Conservation (phyloP, 2,113 vertebrate genomes). For the Odontophorus gujanensis region DNA sequence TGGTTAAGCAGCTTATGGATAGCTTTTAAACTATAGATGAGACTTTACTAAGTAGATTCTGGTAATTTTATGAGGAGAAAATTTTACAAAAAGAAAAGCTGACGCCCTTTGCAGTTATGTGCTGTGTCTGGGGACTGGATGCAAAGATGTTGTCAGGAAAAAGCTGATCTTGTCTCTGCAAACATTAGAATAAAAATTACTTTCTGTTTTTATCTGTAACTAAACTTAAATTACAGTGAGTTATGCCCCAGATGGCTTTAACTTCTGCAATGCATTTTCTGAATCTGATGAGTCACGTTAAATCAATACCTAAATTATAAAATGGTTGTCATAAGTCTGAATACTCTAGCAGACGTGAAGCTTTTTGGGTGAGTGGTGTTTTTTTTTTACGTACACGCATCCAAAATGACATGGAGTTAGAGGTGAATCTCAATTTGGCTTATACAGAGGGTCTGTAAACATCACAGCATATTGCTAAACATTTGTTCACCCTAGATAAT, state of each 20-base stretch:
- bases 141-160: not conserved
- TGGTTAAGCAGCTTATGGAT: not conserved
- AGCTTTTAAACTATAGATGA: not conserved
- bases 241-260: slow-evolving; percentile 32
- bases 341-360: not conserved
- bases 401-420: not conserved
- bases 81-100: not conserved
- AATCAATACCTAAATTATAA: slow-evolving; percentile 18
- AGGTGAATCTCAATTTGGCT: not conserved
- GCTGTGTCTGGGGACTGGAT: not conserved
- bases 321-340: not conserved
- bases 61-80: not conserved
- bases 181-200: not conserved
- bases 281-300: slow-evolving; percentile 1
- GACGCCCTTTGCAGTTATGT: not conserved
- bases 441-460: not conserved
- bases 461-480: slow-evolving; percentile 37
- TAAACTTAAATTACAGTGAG: not conserved
- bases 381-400: not conserved
- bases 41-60: not conserved
- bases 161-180: not conserved
- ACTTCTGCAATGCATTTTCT: not conserved
- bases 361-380: not conserved
- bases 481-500: slow-evolving; percentile 47
- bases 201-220: not conserved